Percentiles rank a stretch among this genome's conserved stretches.
Evolutionary conservation across 2,888 invertebrate genomes (phyloP).

Genomic region (Panorpa germanica): DNA sequence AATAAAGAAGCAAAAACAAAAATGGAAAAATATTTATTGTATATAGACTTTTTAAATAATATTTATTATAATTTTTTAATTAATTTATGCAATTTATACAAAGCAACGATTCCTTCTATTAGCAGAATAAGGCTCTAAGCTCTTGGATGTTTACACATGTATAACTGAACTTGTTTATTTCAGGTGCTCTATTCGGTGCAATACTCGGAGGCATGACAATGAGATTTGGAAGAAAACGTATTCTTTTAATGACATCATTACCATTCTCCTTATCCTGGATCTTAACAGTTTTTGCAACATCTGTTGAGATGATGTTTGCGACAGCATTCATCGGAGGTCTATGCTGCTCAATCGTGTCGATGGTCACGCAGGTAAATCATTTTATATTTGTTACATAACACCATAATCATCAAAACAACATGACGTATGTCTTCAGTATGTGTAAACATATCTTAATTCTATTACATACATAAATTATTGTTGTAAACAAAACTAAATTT

Average conservation of each 20-base stretch:
- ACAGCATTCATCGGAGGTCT: slow-evolving; percentile 74
- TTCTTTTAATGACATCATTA: slow-evolving; percentile 48
- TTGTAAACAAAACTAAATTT: too few relatives aligned
- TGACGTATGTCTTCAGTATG: background rate
- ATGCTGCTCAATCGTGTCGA: slow-evolving; percentile 57
- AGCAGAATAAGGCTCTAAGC: too few relatives aligned
- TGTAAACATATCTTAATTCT: background rate
- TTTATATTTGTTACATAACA: slow-evolving; percentile 1
- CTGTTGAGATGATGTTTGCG: slow-evolving; percentile 61
- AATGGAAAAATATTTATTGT: background rate
- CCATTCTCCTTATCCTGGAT: slow-evolving; percentile 70
- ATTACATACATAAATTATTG: too few relatives aligned
- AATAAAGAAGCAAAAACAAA: too few relatives aligned
- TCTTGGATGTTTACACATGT: too few relatives aligned
- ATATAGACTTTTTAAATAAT: background rate
- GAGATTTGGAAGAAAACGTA: slow-evolving; percentile 47
- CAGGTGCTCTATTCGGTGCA: slow-evolving; percentile 53
- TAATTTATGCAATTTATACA: background rate
- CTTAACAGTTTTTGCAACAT: slow-evolving; percentile 56
- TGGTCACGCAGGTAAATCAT: slow-evolving; percentile 45
- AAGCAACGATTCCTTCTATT: too few relatives aligned
- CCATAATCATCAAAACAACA: background rate
- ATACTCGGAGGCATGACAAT: slow-evolving; percentile 55
- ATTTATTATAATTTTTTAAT: background rate
- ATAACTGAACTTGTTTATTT: slow-evolving; percentile 13